Evolutionary conservation across 2,797 vertebrate species (phyloP), one percentile per base, ranked within the genome.

Genomic region (Luscinia megarhynchos): DNA sequence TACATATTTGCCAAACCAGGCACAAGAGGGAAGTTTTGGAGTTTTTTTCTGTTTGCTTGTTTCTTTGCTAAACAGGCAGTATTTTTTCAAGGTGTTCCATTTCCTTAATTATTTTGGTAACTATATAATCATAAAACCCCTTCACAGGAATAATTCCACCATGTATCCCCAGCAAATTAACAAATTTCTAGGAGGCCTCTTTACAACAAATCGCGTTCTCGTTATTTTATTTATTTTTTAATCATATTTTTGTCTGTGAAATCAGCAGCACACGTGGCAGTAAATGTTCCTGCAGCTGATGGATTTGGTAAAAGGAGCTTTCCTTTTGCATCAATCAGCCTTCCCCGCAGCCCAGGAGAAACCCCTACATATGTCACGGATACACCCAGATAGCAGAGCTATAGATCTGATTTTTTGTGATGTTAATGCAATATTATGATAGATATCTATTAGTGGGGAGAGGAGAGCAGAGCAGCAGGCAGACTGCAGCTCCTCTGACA

Each of bases 401-500:
- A 57, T 92, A 86, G 62, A 61, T 70, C 92, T 92, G 95, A 95
- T 96, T 91, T 92, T 89, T 69, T 72, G 61, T 90, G 91, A 96
- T 95, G 22, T 89, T 96, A 96, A 96, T 95, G 91, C 78, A 96
- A 91, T 96, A 97, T 97, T 94, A 96, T 98, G 98, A 98, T 98
- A 91, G 98, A 98, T 98, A 98, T 98, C 98, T 98, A 97, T 98
- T 98, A 98, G 96, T 91, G 72, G 23, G 58, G 95, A 85, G 97
- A 97, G 97, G 68, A 95, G 97, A 97, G 97, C 68, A 95, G 94
- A 75, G 93, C 95, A 98, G 98, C 96, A 97, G 96, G 74, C 84
- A 95, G 91, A 90, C 94, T 96, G 94, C 96, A 97, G 98, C 72
- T 70, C 97, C 97, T 98, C 94, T 98, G 98, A 98, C 98, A 98